Evolutionary conservation across 2,113 vertebrate genomes (phyloP).

Genomic region (Cromileptes altivelis): DNA sequence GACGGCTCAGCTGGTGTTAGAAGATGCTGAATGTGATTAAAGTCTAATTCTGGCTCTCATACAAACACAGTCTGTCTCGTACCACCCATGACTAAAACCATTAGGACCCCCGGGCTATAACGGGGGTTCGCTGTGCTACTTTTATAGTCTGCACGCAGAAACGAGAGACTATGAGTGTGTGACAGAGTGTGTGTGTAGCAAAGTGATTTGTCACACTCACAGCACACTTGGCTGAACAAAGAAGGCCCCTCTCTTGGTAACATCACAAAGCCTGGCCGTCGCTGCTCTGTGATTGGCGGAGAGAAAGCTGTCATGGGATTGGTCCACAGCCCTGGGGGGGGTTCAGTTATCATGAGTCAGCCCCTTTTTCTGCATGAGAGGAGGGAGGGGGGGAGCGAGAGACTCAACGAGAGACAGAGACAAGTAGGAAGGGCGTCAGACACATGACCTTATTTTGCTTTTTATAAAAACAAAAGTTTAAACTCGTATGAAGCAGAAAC

Average conservation of each 20-base stretch:
- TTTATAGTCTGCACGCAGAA: conserved; percentile 21
- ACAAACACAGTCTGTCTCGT: conserved; percentile 26
- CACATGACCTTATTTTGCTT: neutral
- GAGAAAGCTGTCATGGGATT: conserved; percentile 66
- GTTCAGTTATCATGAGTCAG: conserved; percentile 73
- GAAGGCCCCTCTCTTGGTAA: conserved; percentile 53
- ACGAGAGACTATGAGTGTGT: conserved; percentile 25
- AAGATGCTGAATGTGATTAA: conserved; percentile 55
- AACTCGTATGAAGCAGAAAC: neutral
- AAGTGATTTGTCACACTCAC: conserved; percentile 73
- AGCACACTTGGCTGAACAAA: conserved; percentile 76
- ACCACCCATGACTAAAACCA: conserved; percentile 69
- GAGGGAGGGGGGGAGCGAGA: neutral
- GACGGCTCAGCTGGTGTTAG: neutral
- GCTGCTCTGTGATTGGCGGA: conserved; percentile 51
- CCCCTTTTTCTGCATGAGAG: conserved; percentile 51
- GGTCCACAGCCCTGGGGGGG: conserved; percentile 49
- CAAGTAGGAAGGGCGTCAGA: neutral
- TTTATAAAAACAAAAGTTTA: neutral
- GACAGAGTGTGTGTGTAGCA: conserved; percentile 6
- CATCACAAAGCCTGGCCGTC: conserved; percentile 40
- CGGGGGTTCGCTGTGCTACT: conserved; percentile 32
- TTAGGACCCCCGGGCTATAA: conserved; percentile 61
- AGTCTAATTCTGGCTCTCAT: conserved; percentile 46
- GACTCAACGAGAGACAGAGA: neutral